These are phyloP conservation scores for Apodemia hepburni DNA, from an alignment of 2,888 invertebrate species.

Conservation along the genomic window DNA sequence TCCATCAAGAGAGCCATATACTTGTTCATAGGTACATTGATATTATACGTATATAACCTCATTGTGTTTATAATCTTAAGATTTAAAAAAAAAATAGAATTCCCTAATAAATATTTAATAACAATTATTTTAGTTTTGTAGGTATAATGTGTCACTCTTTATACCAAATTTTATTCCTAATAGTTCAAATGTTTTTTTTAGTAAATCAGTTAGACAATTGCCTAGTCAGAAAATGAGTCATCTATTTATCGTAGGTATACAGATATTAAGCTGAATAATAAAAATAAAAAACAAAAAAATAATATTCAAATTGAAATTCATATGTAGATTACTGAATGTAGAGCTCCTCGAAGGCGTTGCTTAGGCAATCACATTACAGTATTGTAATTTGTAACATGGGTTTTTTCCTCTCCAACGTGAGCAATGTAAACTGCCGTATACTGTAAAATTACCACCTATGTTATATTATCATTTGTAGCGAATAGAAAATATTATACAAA, in stretches of 20 bases:
- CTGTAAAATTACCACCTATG: conserved; percentile 4
- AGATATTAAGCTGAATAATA: too few relatives aligned
- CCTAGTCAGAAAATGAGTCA: too few relatives aligned
- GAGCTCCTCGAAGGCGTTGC: neutral
- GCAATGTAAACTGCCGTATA: neutral
- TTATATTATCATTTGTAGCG: neutral
- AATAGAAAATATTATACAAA: conserved; percentile 5
- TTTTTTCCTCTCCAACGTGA: conserved; percentile 13
- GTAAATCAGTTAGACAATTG: neutral
- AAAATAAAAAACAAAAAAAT: neutral
- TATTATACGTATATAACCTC: too few relatives aligned
- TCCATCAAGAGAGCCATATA: too few relatives aligned
- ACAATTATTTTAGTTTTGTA: too few relatives aligned
- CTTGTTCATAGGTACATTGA: too few relatives aligned
- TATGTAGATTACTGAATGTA: conserved; percentile 3
- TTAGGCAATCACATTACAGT: conserved; percentile 11
- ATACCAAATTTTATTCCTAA: too few relatives aligned
- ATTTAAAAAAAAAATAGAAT: too few relatives aligned
- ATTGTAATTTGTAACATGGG: conserved; percentile 13
- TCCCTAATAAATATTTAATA: too few relatives aligned
- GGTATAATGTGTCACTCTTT: too few relatives aligned
- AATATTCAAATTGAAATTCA: neutral
- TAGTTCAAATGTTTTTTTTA: neutral
- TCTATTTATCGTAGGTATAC: too few relatives aligned
- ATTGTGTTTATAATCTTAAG: too few relatives aligned